Conservation (phyloP, 2,113 vertebrate genomes). For the Pteronura brasiliensis region DNA sequence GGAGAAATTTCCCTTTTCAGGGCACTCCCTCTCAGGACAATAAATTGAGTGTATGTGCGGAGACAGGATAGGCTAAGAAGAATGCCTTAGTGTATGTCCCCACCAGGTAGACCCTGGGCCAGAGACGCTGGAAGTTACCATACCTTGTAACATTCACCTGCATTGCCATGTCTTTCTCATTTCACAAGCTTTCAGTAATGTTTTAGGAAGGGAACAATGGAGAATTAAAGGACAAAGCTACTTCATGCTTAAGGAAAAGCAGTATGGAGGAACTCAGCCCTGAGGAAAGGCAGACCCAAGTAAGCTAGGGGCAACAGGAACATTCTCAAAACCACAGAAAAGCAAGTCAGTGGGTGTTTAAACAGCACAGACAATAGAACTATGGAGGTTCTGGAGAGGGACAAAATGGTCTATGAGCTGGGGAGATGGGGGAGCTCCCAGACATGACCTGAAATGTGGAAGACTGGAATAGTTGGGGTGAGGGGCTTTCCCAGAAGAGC, state of each 20-base stretch:
- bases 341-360: background rate
- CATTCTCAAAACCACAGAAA: background rate
- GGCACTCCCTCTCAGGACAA: background rate
- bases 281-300: background rate
- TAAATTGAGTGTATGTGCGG: background rate
- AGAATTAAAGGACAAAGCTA: background rate
- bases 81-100: rapidly evolving
- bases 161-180: background rate
- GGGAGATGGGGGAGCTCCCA: background rate
- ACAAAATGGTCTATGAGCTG: background rate
- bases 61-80: background rate
- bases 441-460: background rate
- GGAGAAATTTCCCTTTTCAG: background rate
- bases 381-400: background rate
- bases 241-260: background rate
- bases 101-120: too few species aligned
- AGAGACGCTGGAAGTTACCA: background rate
- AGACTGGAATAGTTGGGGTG: rapidly evolving
- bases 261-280: background rate
- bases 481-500: background rate
- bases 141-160: background rate
- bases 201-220: background rate
- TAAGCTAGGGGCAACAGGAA: background rate
- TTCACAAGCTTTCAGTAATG: background rate
- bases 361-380: too few species aligned